Conservation (phyloP, 2,888 invertebrate species). For the Xylocampa areola region DNA sequence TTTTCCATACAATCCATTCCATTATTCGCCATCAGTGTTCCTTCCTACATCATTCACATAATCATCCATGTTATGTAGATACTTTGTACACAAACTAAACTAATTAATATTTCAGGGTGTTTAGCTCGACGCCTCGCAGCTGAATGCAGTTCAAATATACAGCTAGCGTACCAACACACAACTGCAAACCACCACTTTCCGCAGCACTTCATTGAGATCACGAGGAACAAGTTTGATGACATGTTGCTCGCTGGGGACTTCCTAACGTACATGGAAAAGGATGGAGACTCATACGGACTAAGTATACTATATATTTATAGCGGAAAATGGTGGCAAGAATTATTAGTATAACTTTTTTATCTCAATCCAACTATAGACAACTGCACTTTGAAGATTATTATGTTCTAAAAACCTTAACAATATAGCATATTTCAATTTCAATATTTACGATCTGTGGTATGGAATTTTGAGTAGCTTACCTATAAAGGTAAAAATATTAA, state of each 20-base stretch:
- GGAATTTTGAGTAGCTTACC: no score
- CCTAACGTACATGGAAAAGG: constrained; percentile 79
- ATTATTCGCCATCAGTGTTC: no score
- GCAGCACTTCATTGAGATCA: constrained; percentile 70
- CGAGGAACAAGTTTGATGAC: constrained; percentile 77
- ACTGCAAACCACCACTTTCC: constrained; percentile 73
- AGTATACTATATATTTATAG: constrained; percentile 67
- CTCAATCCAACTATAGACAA: no score
- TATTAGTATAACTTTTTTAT: no score
- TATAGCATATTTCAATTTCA: no score
- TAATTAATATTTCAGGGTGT: constrained; percentile 64
- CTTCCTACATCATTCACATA: no score
- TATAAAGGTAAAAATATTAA: no score
- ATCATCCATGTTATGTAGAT: no score
- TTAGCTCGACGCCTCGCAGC: constrained; percentile 75
- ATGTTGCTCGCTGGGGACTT: constrained; percentile 82
- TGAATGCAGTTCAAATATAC: constrained; percentile 73
- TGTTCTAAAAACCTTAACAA: no score
- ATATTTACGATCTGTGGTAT: no score
- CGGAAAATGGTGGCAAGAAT: neutral
- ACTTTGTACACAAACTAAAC: neutral
- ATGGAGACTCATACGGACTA: constrained; percentile 84
- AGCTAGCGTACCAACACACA: constrained; percentile 75
- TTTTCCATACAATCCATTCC: no score
- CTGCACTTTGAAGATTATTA: no score